A percentile compares a stretch with the other conserved stretches of the same genome.
Evolutionary conservation across 2,888 invertebrate genomes (phyloP).

Genomic region (Drosophila nr. medialis): DNA sequence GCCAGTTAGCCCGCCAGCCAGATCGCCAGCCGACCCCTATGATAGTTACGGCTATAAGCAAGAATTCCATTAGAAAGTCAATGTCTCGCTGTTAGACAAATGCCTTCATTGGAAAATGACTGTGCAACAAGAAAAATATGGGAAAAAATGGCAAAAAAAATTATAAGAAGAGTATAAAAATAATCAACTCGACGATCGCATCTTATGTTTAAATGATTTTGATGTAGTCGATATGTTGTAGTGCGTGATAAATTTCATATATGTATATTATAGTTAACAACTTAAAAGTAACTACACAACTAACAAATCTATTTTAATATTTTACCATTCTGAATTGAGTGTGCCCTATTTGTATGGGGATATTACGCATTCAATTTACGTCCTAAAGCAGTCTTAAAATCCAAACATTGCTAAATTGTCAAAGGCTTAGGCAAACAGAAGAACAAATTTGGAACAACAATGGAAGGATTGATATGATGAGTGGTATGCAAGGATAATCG

Average conservation of each 20-base stretch:
- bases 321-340: neutral
- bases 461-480: slow-evolving; percentile 28
- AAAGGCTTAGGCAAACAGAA: slow-evolving; percentile 39
- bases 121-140: slow-evolving; percentile 22
- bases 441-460: slow-evolving; percentile 40
- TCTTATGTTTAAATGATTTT: slow-evolving; percentile 1
- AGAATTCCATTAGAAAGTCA: slow-evolving; percentile 27
- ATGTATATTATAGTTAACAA: neutral
- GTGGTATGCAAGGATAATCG: slow-evolving; percentile 44
- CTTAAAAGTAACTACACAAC: neutral
- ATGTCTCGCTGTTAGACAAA: slow-evolving; percentile 64
- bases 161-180: slow-evolving; percentile 7
- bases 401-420: slow-evolving; percentile 27
- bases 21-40: slow-evolving; percentile 26
- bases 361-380: neutral
- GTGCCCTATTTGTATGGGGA: neutral
- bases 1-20: slow-evolving; percentile 10
- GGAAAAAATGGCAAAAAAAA: neutral
- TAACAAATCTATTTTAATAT: neutral
- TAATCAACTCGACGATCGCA: slow-evolving; percentile 11
- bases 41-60: slow-evolving; percentile 27
- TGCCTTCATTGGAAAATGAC: slow-evolving; percentile 46
- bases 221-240: neutral
- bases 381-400: neutral
- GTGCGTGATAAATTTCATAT: neutral